phyloP scores from a whole-genome alignment of 2,797 vertebrate species.

The Moxostoma hubbsi region DNA sequence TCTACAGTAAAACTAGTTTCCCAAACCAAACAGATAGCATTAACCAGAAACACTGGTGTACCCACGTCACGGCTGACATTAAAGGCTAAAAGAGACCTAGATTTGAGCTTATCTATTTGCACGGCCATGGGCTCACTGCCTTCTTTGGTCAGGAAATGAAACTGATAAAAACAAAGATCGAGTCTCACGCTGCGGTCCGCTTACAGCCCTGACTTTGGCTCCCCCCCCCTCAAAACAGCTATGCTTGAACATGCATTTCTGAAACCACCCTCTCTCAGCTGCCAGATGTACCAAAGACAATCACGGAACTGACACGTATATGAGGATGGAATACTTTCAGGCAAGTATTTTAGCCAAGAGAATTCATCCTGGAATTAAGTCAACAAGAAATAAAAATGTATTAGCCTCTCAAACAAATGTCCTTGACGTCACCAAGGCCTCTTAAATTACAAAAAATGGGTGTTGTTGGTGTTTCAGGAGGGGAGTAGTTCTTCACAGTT shows the following conservation, averaged over 20 bases:
- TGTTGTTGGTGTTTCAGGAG: no score
- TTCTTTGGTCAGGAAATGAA: conserved; percentile 30
- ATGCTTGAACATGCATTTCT: not conserved
- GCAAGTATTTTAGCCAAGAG: not conserved
- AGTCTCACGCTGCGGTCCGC: conserved; percentile 17
- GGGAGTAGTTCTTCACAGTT: no score
- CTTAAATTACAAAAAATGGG: no score
- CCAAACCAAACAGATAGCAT: not conserved
- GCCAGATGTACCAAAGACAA: not conserved
- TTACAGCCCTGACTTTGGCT: not conserved
- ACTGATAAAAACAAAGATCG: conserved; percentile 36
- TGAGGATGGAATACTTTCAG: not conserved
- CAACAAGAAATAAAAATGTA: not conserved
- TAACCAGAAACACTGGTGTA: not conserved
- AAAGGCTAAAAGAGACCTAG: not conserved
- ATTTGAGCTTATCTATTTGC: no score
- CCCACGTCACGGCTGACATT: not conserved
- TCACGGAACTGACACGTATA: not conserved
- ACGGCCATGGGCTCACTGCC: not conserved
- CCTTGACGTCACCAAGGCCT: no score
- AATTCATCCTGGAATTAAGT: not conserved
- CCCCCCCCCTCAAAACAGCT: not conserved
- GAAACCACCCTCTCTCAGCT: not conserved
- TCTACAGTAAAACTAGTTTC: not conserved
- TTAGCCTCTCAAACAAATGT: not conserved